Base-by-base conservation (phyloP, 1,140 invertebrate genomes). In the Plectrocnemia conspersa region DNA sequence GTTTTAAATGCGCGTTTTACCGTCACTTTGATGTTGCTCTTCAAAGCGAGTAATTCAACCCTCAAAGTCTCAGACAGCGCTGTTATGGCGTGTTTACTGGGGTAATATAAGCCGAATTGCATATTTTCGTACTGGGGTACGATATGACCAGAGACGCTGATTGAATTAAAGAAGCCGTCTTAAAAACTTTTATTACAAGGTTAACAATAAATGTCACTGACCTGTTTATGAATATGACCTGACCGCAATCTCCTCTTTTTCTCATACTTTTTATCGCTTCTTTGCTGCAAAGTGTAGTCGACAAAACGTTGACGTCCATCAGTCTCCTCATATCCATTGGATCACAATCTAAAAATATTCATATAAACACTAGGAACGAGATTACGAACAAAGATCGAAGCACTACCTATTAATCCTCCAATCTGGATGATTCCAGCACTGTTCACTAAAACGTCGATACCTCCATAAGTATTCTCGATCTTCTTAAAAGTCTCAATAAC, bases 221-320 rank as follows among this genome's bases (percentile, higher is more conserved):
- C 81, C 82, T 87, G 66, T 83, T 86, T 1, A 91, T 76, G 40
- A 85, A 79, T 22, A 89, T 73, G 22, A 90, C 80, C 53, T 89
- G 84, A 0, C 87, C 88, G 54, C 79, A 70, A 4, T 81, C 72
- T 0, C 73, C 72, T 1, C 78, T 72, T 54, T 79, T 76, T 23
- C 65, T 75, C 85, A 91, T 89, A 0, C 78, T 80, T n/a, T 77
- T 75, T n/a, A 87, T 68, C 0, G 81, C 78, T 59, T 83, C 79
- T 29, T 80, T 74, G 0, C 83, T 81, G 50, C 85, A 85, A 50
- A 82, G 74, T 11, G 78, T 73, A 0, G 87, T 64, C 0, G 75
- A 86, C 32, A 86, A 66, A 0, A 88, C 74, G 64, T 90, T 91
- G 0, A 83, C 79, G 16, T 89, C 76, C 58, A 84, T 50, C 44